These are phyloP conservation scores for Contarinia nasturtii DNA, from an alignment of 1,140 invertebrate species.

Conservation along the genomic window DNA sequence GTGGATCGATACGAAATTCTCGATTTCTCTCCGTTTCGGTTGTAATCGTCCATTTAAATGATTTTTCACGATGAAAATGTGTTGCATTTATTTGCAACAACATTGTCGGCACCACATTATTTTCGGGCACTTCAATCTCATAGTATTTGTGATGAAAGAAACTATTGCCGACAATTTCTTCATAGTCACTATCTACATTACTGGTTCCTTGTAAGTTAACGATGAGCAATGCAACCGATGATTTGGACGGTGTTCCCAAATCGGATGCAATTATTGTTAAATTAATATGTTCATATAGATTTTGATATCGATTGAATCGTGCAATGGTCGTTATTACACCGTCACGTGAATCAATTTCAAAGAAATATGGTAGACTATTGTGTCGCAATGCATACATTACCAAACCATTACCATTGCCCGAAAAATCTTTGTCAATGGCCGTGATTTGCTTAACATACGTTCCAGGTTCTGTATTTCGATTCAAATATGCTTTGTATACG, in stretches of 20 bases:
- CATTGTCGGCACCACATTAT: conserved; percentile 43
- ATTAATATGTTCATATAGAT: conserved; percentile 29
- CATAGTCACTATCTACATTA: conserved; percentile 30
- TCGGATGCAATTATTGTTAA: conserved; percentile 65
- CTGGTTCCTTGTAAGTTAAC: conserved; percentile 33
- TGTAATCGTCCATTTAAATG: conserved; percentile 15
- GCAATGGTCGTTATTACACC: conserved; percentile 55
- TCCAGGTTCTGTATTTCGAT: conserved; percentile 47
- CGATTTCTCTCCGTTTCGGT: conserved; percentile 12
- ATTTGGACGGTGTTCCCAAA: conserved; percentile 59
- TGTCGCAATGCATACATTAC: conserved; percentile 48
- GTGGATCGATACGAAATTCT: conserved; percentile 46
- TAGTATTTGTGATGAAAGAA: conserved; percentile 54
- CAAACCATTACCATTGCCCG: conserved; percentile 65
- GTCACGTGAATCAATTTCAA: conserved; percentile 60
- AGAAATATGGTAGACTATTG: conserved; percentile 41
- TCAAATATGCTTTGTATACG: conserved; percentile 45
- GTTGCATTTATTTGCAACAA: conserved; percentile 48
- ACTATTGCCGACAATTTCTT: conserved; percentile 29
- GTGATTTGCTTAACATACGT: conserved; percentile 47
- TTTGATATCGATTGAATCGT: conserved; percentile 40
- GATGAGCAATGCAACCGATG: conserved; percentile 51
- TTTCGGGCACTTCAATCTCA: conserved; percentile 58
- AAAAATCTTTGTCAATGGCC: conserved; percentile 70
- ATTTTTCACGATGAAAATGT: conserved; percentile 28